phyloP scores from a whole-genome alignment of 2,113 vertebrate species.

The Petaurus breviceps region DNA sequence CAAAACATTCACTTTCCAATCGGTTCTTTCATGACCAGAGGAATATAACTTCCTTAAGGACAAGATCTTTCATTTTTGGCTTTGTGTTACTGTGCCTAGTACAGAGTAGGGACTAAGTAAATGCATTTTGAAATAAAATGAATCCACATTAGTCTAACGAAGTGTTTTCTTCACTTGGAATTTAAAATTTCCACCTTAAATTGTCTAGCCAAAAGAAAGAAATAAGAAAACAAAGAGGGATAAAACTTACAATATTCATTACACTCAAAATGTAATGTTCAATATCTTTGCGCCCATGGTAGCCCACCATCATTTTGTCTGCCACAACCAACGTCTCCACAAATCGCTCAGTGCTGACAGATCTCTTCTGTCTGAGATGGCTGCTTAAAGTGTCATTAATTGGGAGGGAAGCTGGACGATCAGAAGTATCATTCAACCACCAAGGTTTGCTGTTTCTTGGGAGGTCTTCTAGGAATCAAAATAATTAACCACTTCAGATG shows the following conservation, averaged over 20 bases:
- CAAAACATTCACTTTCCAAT: slow-evolving; percentile 21
- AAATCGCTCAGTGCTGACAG: slow-evolving; percentile 95
- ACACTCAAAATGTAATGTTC: slow-evolving; percentile 99
- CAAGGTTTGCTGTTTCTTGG: slow-evolving; percentile 84
- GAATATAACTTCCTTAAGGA: not conserved
- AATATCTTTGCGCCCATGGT: slow-evolving; percentile 98
- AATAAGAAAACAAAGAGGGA: slow-evolving; percentile 80
- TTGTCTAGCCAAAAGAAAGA: slow-evolving; percentile 30
- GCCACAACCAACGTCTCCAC: slow-evolving; percentile 98
- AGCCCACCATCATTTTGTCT: slow-evolving; percentile 99
- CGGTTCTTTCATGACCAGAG: not conserved
- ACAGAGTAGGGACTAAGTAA: not conserved
- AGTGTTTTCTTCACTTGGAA: not conserved
- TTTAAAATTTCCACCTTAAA: slow-evolving; percentile 36
- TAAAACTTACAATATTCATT: slow-evolving; percentile 99
- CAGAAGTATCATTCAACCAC: slow-evolving; percentile 83
- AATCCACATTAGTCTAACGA: not conserved
- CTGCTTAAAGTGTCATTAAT: slow-evolving; percentile 78
- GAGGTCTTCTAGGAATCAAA: slow-evolving; percentile 87
- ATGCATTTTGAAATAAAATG: not conserved
- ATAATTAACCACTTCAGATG: slow-evolving; percentile 76
- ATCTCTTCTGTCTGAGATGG: slow-evolving; percentile 89
- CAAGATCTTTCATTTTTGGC: not conserved
- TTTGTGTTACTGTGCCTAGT: not conserved
- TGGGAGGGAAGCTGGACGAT: slow-evolving; percentile 78